Base-by-base conservation (phyloP, 1,140 invertebrate genomes). In the Zaprionus vittiger region DNA sequence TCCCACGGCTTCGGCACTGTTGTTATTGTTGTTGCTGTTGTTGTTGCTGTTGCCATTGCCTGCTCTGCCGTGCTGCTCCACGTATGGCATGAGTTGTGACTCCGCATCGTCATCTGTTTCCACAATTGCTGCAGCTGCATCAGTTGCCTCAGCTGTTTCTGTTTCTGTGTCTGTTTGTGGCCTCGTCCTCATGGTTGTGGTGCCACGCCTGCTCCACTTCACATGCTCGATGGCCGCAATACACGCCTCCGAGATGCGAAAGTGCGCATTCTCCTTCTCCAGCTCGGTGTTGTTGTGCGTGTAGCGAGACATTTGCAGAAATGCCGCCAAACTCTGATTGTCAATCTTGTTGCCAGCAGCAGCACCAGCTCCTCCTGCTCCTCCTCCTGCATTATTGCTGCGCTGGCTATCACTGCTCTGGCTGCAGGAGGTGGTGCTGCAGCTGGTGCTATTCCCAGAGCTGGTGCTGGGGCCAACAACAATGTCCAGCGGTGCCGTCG, bases 231-330 rank as follows among this genome's bases (percentile, higher is more conserved):
- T 96, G 38, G 96, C 97, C 55, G 96, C 95, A 80, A 98, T 97
- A 80, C 97, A 94, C 0, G 96, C 97, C 93, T 98, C 97, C 9
- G 95, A 97, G 70, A 97, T 96, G 83, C 94, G 96, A 92, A 98
- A 98, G 93, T 98, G 97, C 0, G 97, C 96, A 93, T 97, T 98
- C 93, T 98, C 97, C 87, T 96, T 95, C 79, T 97, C 97, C 60
- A 98, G 92, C 83, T 97, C 96, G 9, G 96, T 96, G 87, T 96
- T 96, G 22, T 95, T 94, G 79, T 94, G 93, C 28, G 95, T 94
- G 84, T 96, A 96, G 66, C 96, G 95, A 60, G 95, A 95, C 22
- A 96, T 96, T 4, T 96, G 95, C 2, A 97, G 91, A 87, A 97
- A 97, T 62, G 95, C 95, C 5, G 95, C 95, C 11, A 98, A 92